Base-by-base conservation (phyloP, 2,797 vertebrate species). In the Brachyrhaphis roseni region DNA sequence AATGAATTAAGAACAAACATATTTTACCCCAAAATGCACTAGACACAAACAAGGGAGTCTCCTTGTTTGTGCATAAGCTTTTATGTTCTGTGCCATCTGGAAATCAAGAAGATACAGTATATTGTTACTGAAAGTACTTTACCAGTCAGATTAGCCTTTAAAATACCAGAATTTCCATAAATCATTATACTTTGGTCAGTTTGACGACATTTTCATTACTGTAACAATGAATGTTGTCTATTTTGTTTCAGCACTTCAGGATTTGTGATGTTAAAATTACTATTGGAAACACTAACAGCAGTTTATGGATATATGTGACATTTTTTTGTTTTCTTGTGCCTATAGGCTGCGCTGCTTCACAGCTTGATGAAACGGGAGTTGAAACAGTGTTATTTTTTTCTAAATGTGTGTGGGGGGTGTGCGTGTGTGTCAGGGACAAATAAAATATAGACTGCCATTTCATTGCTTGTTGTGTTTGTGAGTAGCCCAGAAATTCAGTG, bases 251-350 rank as follows among this genome's bases (percentile, higher is more conserved):
- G 75, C 26, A 34, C 75, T 55, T 89, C 90, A 87, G 87, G 93
- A 90, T 62, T 80, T 86, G 92, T 83, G 82, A 80, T 76, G 79
- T 90, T 91, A 90, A 94, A 94, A 94, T 95, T 94, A 94, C 91
- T 88, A 92, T 72, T 88, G 75, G 85, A 90, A 86, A 87, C 84
- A 91, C 78, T 76, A 74, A 80, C 85, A 91, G 79, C 81, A 66
- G 86, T 92, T 88, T 85, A 82, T 83, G 79, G 41, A 82, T 57
- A 31, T 85, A 74, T 82, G 45, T 68, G 73, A 81, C 89, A 90
- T 94, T 91, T 85, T 85, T 92, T 94, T 78, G 82, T 55, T 82
- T 78, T 28, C n/a, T 51, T 28, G 23, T 81, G 88, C 89, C 87
- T 86, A 74, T 79, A 51, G 85, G 86, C 82, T 78, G 4, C 0